Base-by-base conservation (phyloP, 2,113 vertebrate genomes). In the Sterrhoptilus dennistouni region DNA sequence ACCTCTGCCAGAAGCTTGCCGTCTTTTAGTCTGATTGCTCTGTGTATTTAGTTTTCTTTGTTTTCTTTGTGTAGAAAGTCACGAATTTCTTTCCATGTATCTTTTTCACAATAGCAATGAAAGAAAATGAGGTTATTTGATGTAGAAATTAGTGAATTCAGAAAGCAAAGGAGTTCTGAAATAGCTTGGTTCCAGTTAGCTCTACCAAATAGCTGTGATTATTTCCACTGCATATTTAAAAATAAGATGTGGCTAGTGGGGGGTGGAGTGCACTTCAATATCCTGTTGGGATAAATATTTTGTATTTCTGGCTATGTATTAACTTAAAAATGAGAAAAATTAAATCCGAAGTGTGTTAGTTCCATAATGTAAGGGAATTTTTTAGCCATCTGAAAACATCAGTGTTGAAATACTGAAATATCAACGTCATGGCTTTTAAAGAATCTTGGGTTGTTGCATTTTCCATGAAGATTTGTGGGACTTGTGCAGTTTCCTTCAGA, bases 21-120 rank as follows among this genome's bases (percentile, higher is more conserved):
- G 14, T 65, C 17, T 35, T 60, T 69, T 78, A 61, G 49, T 89
- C 23, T 87, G 12, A 9, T 61, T 87, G 10, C 42, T 95, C 6
- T 76, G 5, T 84, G n/a, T 81, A 33, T 89, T 89, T 93, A 54
- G 36, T 91, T 87, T 66, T 87, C 14, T 14, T 90, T 85, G 42
- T 81, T 83, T 83, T 72, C 42, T 76, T 76, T 69, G 22, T 76
- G 6, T 59, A 50, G 44, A 22, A 87, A 65, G 24, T 72, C 50
- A 77, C 28, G 23, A 84, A 50, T 42, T 86, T 50, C 18, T 79
- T 92, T 90, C 53, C 3, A 2, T 63, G 66, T 54, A n/a, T 86
- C 40, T 77, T 80, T 70, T 88, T 79, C 36, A 50, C 25, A 36
- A 27, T 19, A 76, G 29, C 57, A 65, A 0, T 75, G 60, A 75